Percentiles rank a stretch among this genome's conserved stretches.
phyloP scores from a whole-genome alignment of 2,888 invertebrate genomes.

The Apocheima hispidaria region DNA sequence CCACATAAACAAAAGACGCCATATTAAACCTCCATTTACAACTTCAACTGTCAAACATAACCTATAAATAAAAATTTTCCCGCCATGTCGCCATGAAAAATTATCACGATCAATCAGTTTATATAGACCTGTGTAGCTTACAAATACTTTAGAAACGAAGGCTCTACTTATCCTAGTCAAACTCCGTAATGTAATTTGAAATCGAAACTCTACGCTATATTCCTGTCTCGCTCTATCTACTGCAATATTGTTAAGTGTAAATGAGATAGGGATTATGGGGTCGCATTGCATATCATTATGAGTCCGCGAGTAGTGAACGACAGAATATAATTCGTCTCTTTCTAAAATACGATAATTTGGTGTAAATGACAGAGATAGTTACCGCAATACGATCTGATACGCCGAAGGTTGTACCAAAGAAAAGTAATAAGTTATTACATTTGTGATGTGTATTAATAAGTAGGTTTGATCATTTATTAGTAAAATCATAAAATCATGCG shows the following conservation, averaged over 20 bases:
- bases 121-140: constrained; percentile 14
- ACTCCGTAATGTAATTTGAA: constrained; percentile 45
- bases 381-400: constrained; percentile 33
- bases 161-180: constrained; percentile 45
- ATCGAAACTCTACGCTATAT: constrained; percentile 40
- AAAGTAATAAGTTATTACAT: constrained; percentile 24
- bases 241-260: constrained; percentile 18
- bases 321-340: constrained; percentile 41
- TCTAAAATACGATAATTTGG: constrained; percentile 33
- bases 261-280: constrained; percentile 46
- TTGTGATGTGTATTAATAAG: constrained; percentile 27
- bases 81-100: constrained; percentile 48
- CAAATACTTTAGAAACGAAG: constrained; percentile 20
- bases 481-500: constrained; percentile 22
- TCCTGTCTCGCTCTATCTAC: constrained; percentile 37
- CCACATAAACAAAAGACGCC: constrained; percentile 41
- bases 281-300: constrained; percentile 59
- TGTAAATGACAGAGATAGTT: constrained; percentile 37
- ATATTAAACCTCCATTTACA: constrained; percentile 48
- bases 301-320: constrained; percentile 40
- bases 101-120: constrained; percentile 27
- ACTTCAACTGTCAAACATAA: constrained; percentile 41
- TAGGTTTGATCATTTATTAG: constrained; percentile 31
- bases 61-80: constrained; percentile 50
- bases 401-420: constrained; percentile 17